Conservation (phyloP, 2,888 invertebrate genomes). For the Escarpia spicata region DNA sequence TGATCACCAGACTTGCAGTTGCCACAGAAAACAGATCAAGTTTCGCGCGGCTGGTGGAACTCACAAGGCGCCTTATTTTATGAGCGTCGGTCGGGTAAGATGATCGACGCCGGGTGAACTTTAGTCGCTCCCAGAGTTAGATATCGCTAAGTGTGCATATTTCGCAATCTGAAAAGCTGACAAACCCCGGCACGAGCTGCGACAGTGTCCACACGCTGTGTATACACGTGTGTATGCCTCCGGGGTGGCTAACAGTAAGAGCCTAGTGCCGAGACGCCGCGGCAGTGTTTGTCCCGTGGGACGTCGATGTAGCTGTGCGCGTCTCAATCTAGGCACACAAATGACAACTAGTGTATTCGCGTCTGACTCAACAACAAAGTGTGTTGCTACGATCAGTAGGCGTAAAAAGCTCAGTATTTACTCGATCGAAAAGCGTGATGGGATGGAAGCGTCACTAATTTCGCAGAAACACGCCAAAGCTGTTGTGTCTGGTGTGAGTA, state of each 20-base stretch:
- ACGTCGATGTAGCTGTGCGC: neutral
- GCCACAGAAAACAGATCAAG: slow-evolving; percentile 12
- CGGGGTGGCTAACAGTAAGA: neutral
- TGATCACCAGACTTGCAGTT: neutral
- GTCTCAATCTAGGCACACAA: neutral
- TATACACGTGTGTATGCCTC: neutral
- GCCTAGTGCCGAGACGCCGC: neutral
- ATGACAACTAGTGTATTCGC: neutral
- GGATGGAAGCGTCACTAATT: neutral
- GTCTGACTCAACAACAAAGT: neutral
- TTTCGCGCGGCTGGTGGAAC: neutral
- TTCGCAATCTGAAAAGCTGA: neutral
- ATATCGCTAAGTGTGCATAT: slow-evolving; percentile 4
- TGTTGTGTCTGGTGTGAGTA: neutral
- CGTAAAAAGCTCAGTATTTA: neutral
- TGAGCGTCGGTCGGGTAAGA: slow-evolving; percentile 8
- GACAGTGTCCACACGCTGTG: neutral
- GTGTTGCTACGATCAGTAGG: neutral
- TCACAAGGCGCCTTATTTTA: slow-evolving; percentile 5
- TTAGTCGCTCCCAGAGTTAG: slow-evolving; percentile 9
- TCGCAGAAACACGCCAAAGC: neutral
- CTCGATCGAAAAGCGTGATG: neutral
- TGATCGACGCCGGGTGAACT: neutral
- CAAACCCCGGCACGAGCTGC: neutral
- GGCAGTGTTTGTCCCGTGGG: neutral